Base-by-base conservation (phyloP, 2,113 vertebrate species). In the Bubalus kerabau region DNA sequence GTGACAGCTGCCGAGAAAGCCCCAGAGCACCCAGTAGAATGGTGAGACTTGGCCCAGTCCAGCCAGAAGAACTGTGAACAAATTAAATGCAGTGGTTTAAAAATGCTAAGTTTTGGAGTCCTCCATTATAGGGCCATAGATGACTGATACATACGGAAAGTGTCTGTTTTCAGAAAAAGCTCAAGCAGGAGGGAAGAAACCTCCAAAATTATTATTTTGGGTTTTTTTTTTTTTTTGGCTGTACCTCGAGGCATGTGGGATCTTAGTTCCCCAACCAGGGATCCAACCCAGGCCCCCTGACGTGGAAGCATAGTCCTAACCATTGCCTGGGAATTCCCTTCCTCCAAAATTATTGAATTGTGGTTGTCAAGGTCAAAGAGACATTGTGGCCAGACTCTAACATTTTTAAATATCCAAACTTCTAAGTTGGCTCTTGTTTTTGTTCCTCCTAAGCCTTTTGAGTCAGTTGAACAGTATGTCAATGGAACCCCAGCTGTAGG, bases 321-420 rank as follows among this genome's bases (percentile, higher is more conserved):
- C 48, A 81, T 28, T 32, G 78, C 9, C 46, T 32, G 78, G 9
- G 78, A 81, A 52, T 32, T 81, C 78, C 78, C 48, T 81, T 81
- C 78, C 60, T 54, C 46, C 36, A 82, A 32, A 46, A 32, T 10
- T 19, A 23, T 0, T 16, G 21, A 96, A n/a, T 19, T 30, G 74
- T 57, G 74, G 12, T 64, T 87, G 74, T 94, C 48, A n/a, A 74
- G 23, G 86, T 74, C 67, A 52, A 56, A 97, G 85, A 74, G 59
- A 28, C 80, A 3, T 40, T 7, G 28, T 5, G 23, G 40, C 82
- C 71, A 54, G 82, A 52, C n/a, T 19, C 17, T 21, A 56, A 24
- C 12, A 50, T 76, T 24, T 81, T 30, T 50, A 87, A 92, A 83
- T 5, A 23, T 7, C 59, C 32, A 46, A 2, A 82, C 54, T 36